Percentiles rank a stretch among this genome's conserved stretches.
Conservation (phyloP, 2,888 invertebrate species). For the Eupithecia inturbata region DNA sequence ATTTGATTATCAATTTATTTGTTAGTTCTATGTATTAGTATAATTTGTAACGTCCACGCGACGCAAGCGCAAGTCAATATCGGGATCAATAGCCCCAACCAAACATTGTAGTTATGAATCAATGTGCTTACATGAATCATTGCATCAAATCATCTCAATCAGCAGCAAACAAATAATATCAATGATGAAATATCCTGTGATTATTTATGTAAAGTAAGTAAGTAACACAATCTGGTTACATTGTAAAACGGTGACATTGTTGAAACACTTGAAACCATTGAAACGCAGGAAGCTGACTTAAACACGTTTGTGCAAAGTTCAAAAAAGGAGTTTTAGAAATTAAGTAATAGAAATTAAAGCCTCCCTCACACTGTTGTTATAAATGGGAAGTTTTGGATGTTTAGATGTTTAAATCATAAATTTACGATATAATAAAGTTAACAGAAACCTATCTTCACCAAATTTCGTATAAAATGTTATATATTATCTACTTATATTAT, state of each 20-base stretch:
- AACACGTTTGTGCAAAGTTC: slow-evolving; percentile 6
- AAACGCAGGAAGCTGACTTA: not conserved
- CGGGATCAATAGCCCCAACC: not conserved
- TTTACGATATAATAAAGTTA: too few species aligned
- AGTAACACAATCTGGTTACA: not conserved
- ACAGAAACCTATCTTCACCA: too few species aligned
- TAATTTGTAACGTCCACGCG: too few species aligned
- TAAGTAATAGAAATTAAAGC: not conserved
- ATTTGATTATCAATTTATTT: too few species aligned
- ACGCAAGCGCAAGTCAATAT: not conserved
- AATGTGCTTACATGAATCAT: slow-evolving; percentile 13
- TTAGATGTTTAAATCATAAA: too few species aligned
- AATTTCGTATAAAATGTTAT: too few species aligned
- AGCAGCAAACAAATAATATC: not conserved
- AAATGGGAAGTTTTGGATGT: not conserved
- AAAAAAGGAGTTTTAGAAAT: not conserved
- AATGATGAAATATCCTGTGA: slow-evolving; percentile 9
- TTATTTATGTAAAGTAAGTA: not conserved
- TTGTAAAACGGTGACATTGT: slow-evolving; percentile 3
- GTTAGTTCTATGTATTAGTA: too few species aligned
- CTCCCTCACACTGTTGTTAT: not conserved
- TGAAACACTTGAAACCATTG: too few species aligned
- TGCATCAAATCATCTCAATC: slow-evolving; percentile 18
- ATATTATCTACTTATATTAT: too few species aligned
- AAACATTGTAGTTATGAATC: not conserved